Base-by-base conservation (phyloP, 1,140 invertebrate genomes). In the Olivierus martensii region DNA sequence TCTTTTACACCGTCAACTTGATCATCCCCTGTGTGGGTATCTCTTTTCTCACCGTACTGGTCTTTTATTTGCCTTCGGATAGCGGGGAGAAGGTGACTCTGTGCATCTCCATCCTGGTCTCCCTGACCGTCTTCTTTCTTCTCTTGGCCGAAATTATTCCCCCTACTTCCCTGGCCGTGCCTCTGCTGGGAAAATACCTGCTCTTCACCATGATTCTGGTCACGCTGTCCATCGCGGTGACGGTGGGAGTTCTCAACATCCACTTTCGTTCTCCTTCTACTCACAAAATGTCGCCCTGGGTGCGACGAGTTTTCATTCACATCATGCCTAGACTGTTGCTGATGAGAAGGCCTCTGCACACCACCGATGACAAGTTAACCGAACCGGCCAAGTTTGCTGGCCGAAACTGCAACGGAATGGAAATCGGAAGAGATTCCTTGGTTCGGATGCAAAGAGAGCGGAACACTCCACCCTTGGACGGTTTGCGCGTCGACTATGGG, bases 191-290 rank as follows among this genome's bases (percentile, higher is more conserved):
- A 57, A 94, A 95, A 76, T 92, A 92, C 70, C 75, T 67, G 87
- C 74, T 99, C 19, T 99, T 99, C 72, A 99, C 94, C 44, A 97
- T 99, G 92, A 90, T 96, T 66, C 78, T 99, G 62, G 93, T 99
- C 59, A 97, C 93, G 36, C 74, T 95, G 46, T 97, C 93, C 49
- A 93, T 98, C 62, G 83, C 98, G 53, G 87, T 95, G 54, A 98
- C 95, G 60, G 96, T 99, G 64, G 86, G 88, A 59, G 92, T 98
- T 62, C 77, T 99, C 56, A 99, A 99, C 72, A 85, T 99, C 52
- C 97, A 99, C 74, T 99, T 96, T 75, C 84, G 95, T 66, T 95
- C 91, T 37, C 93, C 94, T 28, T 90, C 95, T 14, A 97, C 94
- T 19, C 94, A 99, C 72, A 82, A 82, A 62, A 86, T 95, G 57